Evolutionary conservation across 2,113 vertebrate genomes (phyloP).

Genomic region (Atherinomorus stipes): DNA sequence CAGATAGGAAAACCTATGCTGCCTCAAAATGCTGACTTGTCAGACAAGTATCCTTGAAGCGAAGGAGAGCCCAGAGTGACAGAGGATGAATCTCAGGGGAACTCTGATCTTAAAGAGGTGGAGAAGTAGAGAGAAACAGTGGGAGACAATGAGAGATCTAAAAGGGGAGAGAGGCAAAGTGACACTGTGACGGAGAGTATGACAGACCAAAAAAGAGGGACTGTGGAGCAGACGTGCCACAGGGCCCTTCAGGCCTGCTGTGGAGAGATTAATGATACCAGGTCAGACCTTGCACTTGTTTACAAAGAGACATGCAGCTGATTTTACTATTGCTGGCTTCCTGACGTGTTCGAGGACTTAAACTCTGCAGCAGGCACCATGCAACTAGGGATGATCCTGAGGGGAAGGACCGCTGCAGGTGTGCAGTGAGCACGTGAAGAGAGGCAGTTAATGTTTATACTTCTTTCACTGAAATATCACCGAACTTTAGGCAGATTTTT

Average conservation of each 20-base stretch:
- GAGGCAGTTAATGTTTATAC: not conserved
- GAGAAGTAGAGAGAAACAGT: slow-evolving; percentile 24
- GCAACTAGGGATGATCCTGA: not conserved
- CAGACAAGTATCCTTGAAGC: slow-evolving; percentile 49
- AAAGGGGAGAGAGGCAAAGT: slow-evolving; percentile 29
- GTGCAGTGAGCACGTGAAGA: not conserved
- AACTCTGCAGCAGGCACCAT: slow-evolving; percentile 21
- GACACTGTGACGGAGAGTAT: slow-evolving; percentile 31
- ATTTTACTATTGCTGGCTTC: slow-evolving; percentile 24
- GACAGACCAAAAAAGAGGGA: slow-evolving; percentile 34
- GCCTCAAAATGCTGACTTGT: slow-evolving; percentile 52
- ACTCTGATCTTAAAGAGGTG: slow-evolving; percentile 17
- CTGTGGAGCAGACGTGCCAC: slow-evolving; percentile 34
- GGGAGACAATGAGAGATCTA: slow-evolving; percentile 35
- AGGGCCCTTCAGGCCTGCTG: slow-evolving; percentile 22
- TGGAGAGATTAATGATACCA: slow-evolving; percentile 60
- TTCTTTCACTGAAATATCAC: not conserved
- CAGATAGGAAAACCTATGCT: slow-evolving; percentile 18
- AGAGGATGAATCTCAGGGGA: slow-evolving; percentile 6
- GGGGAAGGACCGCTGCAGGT: not conserved
- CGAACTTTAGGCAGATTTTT: not conserved
- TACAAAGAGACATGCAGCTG: slow-evolving; percentile 56
- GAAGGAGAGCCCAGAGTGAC: slow-evolving; percentile 43
- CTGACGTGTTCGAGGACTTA: slow-evolving; percentile 5
- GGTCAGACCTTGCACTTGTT: slow-evolving; percentile 59